Percentiles rank a stretch among this genome's conserved stretches.
These are phyloP conservation scores for Chiloscyllium punctatum DNA, from an alignment of 2,797 vertebrate species.

Conservation along the genomic window DNA sequence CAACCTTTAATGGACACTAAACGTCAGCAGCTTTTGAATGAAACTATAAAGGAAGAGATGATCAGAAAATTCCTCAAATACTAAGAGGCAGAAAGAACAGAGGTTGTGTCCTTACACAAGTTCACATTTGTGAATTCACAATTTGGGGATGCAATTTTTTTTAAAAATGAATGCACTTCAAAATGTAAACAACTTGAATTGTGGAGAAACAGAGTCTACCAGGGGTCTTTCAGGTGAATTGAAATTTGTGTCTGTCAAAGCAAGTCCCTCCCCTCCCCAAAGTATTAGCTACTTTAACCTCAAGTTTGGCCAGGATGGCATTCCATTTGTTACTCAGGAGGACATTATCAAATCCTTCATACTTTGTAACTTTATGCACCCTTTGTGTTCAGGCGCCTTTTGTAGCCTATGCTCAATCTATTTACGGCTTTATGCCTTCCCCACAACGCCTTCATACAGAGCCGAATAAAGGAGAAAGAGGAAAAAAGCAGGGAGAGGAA, in stretches of 20 bases:
- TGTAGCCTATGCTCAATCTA: background rate
- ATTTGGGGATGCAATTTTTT: too few species aligned
- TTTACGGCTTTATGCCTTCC: background rate
- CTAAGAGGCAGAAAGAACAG: too few species aligned
- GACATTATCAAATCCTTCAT: background rate
- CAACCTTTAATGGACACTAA: too few species aligned
- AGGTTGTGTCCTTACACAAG: background rate
- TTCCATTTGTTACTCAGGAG: background rate
- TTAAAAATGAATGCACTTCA: too few species aligned
- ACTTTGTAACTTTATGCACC: background rate
- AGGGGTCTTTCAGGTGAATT: background rate
- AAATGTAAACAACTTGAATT: background rate
- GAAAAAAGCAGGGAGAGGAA: background rate
- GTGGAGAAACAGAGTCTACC: background rate
- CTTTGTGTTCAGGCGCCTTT: background rate
- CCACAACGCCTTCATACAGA: background rate
- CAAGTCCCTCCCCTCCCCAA: background rate
- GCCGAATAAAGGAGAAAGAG: background rate
- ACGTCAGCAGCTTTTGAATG: background rate
- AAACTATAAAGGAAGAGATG: background rate
- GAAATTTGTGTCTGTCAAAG: background rate
- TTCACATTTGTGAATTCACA: background rate
- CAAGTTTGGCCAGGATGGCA: background rate
- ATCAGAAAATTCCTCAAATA: background rate
- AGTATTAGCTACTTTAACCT: background rate